phyloP scores from a whole-genome alignment of 2,888 invertebrate genomes.

The Acleris literana region DNA sequence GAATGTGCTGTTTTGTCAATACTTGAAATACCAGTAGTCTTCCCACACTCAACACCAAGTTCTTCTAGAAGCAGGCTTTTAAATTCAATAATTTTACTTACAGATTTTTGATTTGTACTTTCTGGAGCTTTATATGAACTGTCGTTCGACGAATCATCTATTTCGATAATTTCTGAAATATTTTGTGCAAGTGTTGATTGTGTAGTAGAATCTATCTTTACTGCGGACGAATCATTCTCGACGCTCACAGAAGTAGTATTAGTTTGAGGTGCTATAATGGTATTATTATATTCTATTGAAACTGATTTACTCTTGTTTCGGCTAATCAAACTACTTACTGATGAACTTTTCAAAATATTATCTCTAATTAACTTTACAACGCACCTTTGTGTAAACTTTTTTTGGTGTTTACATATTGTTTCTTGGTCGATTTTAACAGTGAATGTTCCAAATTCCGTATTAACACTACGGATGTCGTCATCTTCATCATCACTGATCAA shows the following conservation, averaged over 20 bases:
- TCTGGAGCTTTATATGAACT: conserved; percentile 34
- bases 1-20: conserved; percentile 6
- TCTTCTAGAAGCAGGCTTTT: conserved; percentile 54
- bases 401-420: conserved; percentile 56
- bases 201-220: not conserved
- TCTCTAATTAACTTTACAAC: conserved; percentile 50
- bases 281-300: not conserved
- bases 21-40: conserved; percentile 13
- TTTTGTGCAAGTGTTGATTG: not conserved
- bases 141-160: conserved; percentile 64
- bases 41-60: conserved; percentile 44
- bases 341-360: conserved; percentile 34
- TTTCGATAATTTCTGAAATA: conserved; percentile 51
- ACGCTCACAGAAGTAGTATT: not conserved
- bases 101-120: conserved; percentile 18
- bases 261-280: not conserved
- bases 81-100: conserved; percentile 48
- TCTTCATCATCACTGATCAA: conserved; percentile 75
- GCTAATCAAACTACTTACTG: conserved; percentile 2
- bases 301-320: conserved; percentile 16
- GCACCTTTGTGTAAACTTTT: conserved; percentile 58
- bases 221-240: not conserved
- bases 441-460: conserved; percentile 66
- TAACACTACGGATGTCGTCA: conserved; percentile 44
- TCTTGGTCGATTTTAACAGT: conserved; percentile 48